A percentile compares a stretch with the other conserved stretches of the same genome.
Evolutionary conservation across 2,888 invertebrate genomes (phyloP).

Genomic region (Hetaerina titia): DNA sequence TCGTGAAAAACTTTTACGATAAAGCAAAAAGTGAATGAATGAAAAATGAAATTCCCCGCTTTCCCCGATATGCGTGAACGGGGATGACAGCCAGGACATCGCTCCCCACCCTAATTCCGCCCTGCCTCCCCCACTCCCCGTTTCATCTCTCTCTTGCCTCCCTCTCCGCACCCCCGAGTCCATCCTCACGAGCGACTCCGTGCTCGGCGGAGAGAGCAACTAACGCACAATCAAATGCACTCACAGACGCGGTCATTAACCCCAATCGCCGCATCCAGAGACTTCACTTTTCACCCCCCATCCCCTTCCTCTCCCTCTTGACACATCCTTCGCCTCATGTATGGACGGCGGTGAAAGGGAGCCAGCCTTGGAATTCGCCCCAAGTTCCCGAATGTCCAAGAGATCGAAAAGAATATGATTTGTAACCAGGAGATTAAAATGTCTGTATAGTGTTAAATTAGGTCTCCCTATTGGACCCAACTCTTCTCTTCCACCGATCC

Average conservation of each 20-base stretch:
- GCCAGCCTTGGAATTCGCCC: not conserved
- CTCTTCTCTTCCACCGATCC: not conserved
- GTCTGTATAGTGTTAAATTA: not conserved
- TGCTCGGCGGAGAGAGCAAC: not conserved
- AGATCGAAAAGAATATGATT: not conserved
- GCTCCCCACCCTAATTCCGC: no score
- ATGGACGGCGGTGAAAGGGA: not conserved
- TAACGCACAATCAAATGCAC: not conserved
- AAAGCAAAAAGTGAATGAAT: no score
- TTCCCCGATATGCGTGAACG: no score
- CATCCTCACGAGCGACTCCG: not conserved
- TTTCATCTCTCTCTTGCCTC: no score
- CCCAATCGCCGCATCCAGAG: not conserved
- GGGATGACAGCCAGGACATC: no score
- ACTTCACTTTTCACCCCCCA: not conserved
- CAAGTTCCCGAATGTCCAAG: not conserved
- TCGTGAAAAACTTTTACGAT: no score
- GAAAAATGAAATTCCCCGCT: no score
- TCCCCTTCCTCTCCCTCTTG: no score
- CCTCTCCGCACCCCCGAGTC: not conserved
- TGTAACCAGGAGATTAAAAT: not conserved
- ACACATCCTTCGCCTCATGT: not conserved
- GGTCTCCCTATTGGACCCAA: not conserved
- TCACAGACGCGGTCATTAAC: not conserved
- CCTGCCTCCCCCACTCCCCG: not conserved